Evolutionary conservation across 2,888 invertebrate species (phyloP).

Genomic region (Drosophila fulvimacula): DNA sequence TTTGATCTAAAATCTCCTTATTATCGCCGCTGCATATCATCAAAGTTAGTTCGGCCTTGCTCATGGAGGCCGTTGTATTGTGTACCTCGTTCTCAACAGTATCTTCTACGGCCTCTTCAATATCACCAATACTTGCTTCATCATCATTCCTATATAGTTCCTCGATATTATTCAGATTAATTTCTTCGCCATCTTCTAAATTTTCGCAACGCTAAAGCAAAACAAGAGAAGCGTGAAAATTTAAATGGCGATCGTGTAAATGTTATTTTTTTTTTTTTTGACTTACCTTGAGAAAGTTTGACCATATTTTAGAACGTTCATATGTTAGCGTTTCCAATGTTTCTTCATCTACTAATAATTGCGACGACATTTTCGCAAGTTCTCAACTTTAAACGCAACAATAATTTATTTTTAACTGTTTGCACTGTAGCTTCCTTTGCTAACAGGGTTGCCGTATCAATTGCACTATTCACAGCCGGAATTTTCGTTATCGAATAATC

Average conservation of each 20-base stretch:
- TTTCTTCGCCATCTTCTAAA: slow-evolving; percentile 37
- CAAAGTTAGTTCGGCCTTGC: slow-evolving; percentile 52
- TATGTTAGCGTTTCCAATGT: slow-evolving; percentile 63
- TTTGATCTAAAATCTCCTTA: slow-evolving; percentile 72
- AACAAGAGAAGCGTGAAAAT: neutral
- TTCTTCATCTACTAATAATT: slow-evolving; percentile 51
- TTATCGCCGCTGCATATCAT: slow-evolving; percentile 50
- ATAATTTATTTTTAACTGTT: neutral
- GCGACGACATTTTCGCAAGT: slow-evolving; percentile 43
- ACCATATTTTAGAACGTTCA: slow-evolving; percentile 80
- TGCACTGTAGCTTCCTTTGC: slow-evolving; percentile 12
- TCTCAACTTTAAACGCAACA: neutral
- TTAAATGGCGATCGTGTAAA: neutral
- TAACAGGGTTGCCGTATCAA: slow-evolving; percentile 21
- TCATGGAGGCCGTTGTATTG: slow-evolving; percentile 51
- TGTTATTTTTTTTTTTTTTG: neutral
- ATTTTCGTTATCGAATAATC: slow-evolving; percentile 5
- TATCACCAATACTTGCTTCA: neutral
- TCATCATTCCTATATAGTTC: slow-evolving; percentile 37
- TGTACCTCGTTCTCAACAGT: slow-evolving; percentile 34
- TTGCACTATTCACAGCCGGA: neutral
- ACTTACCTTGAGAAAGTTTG: slow-evolving; percentile 68
- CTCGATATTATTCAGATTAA: slow-evolving; percentile 31
- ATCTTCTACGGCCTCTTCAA: slow-evolving; percentile 50
- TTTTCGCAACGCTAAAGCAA: slow-evolving; percentile 27